phyloP scores from a whole-genome alignment of 2,797 vertebrate genomes.

The Syncerus caffer region DNA sequence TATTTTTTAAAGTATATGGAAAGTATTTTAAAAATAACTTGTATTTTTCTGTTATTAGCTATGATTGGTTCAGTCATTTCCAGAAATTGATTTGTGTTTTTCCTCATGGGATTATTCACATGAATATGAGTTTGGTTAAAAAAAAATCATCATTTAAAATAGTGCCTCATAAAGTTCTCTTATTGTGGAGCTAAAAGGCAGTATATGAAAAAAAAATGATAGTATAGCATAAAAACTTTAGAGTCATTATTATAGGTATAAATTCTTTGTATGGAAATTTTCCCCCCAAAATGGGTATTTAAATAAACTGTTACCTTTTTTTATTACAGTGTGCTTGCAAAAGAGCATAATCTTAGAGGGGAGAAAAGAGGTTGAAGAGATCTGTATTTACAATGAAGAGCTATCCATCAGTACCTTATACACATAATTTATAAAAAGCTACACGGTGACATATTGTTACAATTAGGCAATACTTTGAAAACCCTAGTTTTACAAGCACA shows the following conservation, averaged over 20 bases:
- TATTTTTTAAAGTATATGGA: not conserved
- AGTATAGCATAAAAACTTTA: not conserved
- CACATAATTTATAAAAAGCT: not conserved
- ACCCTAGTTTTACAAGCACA: not conserved
- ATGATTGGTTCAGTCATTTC: not conserved
- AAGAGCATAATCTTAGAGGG: not conserved
- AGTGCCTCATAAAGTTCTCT: not conserved
- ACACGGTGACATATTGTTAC: not conserved
- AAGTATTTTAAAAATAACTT: conserved; percentile 31
- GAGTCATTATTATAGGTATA: not conserved
- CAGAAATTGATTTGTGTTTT: not conserved
- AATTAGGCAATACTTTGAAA: not conserved
- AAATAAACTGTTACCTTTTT: not conserved
- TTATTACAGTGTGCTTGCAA: not conserved
- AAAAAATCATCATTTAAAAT: not conserved
- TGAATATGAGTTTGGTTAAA: not conserved
- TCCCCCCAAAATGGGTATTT: not conserved
- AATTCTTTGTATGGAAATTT: not conserved
- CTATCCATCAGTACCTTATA: not conserved
- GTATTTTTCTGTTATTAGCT: not conserved
- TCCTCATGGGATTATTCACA: not conserved
- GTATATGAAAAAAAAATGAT: not conserved
- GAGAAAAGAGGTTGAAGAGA: not conserved
- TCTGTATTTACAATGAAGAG: not conserved
- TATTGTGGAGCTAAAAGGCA: not conserved